Evolutionary conservation across 1,140 invertebrate genomes (phyloP), one percentile per base, ranked within the genome.

Genomic region (Aphaenogaster ashmeadi): DNA sequence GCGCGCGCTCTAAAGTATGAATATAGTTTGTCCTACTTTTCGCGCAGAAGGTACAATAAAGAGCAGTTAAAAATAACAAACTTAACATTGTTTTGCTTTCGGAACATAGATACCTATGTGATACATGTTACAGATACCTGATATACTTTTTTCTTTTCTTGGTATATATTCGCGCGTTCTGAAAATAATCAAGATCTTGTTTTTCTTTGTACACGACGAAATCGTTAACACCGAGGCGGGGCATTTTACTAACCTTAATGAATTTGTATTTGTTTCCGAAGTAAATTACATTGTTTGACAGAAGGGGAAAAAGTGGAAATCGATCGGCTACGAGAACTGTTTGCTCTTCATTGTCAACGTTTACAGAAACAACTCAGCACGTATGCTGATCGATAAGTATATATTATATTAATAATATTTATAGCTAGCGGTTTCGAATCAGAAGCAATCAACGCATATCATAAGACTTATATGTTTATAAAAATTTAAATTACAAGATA

Each of bases 301-400:
- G n/a, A 62, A 33, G 13, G 9, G 15, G 6, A 47, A 79, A 74
- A 67, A 56, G 11, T 15, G 9, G 41, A 41, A 86, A 88, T 81
- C 87, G 87, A 88, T 89, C 60, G 60, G 2, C 2, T 27, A 27
- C 38, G 5, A 60, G 11, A 58, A 56, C 60, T 87, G 71, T 90
- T 90, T 90, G 56, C 71, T 72, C 38, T 77, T 77, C 33, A 69
- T 78, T 87, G 64, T 54, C 64, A 80, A 66, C 47, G 47, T 80
- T 41, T 52, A 54, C 27, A 44, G 47, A 80, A 64, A 52, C 47
- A 27, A 52, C 11, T 41, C 77, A 80, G 41, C 18, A 41, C 21
- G 33, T 50, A 75, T 9, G 38, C 38, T 8, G 33, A 52, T 75
- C 81, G 58, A 77, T 54, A 41, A 41, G 13, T 41, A 41, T 54